These are phyloP conservation scores for Leuciscus idus DNA, from an alignment of 2,113 vertebrate species.

Conservation along the genomic window DNA sequence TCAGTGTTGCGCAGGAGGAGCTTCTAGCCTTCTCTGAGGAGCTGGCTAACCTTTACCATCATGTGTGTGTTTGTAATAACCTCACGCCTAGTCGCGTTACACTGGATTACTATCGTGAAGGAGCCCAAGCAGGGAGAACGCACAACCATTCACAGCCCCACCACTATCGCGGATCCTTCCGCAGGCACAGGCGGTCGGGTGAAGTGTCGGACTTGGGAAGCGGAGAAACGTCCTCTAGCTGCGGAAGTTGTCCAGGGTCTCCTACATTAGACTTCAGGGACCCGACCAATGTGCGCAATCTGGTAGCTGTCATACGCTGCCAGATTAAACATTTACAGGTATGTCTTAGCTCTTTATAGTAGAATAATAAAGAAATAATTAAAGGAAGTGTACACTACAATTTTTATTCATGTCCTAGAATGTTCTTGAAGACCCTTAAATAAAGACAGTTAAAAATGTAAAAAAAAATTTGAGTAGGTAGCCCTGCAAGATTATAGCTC, in stretches of 20 bases:
- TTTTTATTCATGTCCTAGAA: neutral
- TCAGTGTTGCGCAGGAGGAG: conserved; percentile 82
- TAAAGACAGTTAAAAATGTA: neutral
- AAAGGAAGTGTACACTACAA: neutral
- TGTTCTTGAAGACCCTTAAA: neutral
- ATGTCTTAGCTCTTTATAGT: neutral
- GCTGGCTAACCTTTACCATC: conserved; percentile 84
- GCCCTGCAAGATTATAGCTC: neutral
- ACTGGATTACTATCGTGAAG: conserved; percentile 81
- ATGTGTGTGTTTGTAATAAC: conserved; percentile 83
- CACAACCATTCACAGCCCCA: conserved; percentile 59
- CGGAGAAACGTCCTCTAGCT: conserved; percentile 65
- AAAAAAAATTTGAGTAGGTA: too few species aligned
- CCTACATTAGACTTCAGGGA: conserved; percentile 80
- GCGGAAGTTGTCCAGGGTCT: conserved; percentile 73
- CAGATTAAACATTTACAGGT: conserved; percentile 86
- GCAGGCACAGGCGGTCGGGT: conserved; percentile 69
- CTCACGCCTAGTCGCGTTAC: conserved; percentile 82
- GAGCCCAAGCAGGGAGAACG: conserved; percentile 54
- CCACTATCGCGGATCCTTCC: conserved; percentile 56
- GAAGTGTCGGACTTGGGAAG: conserved; percentile 73
- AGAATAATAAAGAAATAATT: neutral
- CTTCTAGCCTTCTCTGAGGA: conserved; percentile 83
- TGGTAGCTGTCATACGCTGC: conserved; percentile 79
- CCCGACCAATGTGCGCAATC: conserved; percentile 78